A percentile compares a stretch with the other conserved stretches of the same genome.
Evolutionary conservation across 2,797 vertebrate genomes (phyloP).

Genomic region (Poecilia picta): DNA sequence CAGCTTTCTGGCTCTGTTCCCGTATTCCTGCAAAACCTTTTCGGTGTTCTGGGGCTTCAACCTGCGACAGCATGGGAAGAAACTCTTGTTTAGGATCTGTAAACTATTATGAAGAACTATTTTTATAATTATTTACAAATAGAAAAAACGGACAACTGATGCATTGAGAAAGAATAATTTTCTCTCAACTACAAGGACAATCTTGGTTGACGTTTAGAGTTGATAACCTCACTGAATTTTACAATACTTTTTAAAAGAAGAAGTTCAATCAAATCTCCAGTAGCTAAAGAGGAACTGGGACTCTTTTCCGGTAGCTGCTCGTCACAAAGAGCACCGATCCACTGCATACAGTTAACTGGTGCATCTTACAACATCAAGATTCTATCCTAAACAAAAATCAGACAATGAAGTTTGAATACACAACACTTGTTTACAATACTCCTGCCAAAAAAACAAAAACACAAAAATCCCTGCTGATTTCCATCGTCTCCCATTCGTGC

Average conservation of each 20-base stretch:
- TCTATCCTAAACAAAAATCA: neutral
- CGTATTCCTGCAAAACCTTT: conserved; percentile 86
- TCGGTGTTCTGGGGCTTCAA: conserved; percentile 88
- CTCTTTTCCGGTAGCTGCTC: neutral
- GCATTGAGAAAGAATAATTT: neutral
- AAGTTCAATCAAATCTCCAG: neutral
- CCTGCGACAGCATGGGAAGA: conserved; percentile 66
- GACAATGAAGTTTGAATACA: neutral
- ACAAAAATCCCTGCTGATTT: neutral
- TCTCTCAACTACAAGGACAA: neutral
- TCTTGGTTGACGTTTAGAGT: neutral
- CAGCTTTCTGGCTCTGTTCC: conserved; percentile 81
- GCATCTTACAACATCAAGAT: neutral
- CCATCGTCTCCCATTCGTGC: neutral
- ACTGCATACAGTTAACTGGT: neutral
- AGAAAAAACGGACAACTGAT: neutral
- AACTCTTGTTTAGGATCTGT: neutral
- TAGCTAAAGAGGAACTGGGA: neutral
- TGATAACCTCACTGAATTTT: neutral
- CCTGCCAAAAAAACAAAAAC: conserved; percentile 7
- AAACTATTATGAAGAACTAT: neutral
- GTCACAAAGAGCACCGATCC: neutral
- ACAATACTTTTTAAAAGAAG: neutral
- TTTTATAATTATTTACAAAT: neutral
- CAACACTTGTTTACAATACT: neutral